Evolutionary conservation across 2,113 vertebrate species (phyloP), one percentile per base, ranked within the genome.

Genomic region (Columbina picui): DNA sequence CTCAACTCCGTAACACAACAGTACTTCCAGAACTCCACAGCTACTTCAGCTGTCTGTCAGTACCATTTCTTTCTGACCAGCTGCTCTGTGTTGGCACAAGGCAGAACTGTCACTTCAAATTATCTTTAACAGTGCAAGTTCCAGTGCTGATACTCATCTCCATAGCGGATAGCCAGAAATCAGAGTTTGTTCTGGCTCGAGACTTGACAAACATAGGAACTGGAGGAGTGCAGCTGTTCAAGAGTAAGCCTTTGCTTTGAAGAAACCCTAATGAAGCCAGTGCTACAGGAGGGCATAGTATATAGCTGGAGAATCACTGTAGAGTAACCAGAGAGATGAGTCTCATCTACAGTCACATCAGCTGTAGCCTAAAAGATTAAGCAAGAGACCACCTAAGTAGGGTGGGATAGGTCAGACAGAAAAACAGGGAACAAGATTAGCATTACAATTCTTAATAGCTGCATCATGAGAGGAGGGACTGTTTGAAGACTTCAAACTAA

Each of bases 21-120:
- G 74, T 56, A 52, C 64, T 83, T 77, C 71, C 29, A 84, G 41
- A 93, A 84, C 60, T 89, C 76, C 56, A 70, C 89, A 93, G 92
- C 83, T 94, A 89, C 77, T 87, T 92, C 96, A 97, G 94, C 94
- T 96, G 88, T 57, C 92, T 14, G 4, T 52, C 83, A 84, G 36
- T 36, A 39, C n/a, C 0, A 1, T 14, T 83, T 39, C 45, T 68
- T 71, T 47, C 78, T 87, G 73, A 82, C 30, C 90, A 95, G 86
- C 92, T 94, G 90, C 22, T 29, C 64, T 63, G 43, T 49, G 64
- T 34, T 90, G 83, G 88, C 83, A 84, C 36, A 41, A 89, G 39
- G 45, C 86, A 84, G 38, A 89, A 81, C 15, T 71, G 19, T 87
- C 76, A 68, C 79, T 93, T 92, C 74, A 30, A 75, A 56, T 56